Evolutionary conservation across 1,140 invertebrate species (phyloP).

Genomic region (Heliconius nattereri): DNA sequence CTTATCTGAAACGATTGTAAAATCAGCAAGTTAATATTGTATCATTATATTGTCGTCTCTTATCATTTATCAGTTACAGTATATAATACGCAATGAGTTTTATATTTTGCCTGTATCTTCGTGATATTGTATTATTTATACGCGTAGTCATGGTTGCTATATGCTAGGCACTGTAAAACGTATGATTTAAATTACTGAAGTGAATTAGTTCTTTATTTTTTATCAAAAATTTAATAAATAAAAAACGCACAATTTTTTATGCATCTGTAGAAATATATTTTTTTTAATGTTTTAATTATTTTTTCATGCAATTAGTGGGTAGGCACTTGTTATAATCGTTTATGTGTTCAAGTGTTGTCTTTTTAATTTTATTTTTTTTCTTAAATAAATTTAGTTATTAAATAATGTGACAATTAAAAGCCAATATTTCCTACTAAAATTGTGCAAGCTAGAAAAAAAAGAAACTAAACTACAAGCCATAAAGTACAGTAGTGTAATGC

Average conservation of each 20-base stretch:
- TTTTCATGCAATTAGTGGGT: too few species aligned
- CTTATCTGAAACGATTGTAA: slow-evolving; percentile 86
- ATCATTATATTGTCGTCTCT: slow-evolving; percentile 36
- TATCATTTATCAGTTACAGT: not conserved
- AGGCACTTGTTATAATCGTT: too few species aligned
- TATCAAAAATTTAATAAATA: too few species aligned
- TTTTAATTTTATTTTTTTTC: too few species aligned
- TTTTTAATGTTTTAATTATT: too few species aligned
- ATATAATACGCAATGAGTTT: not conserved
- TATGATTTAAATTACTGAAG: too few species aligned
- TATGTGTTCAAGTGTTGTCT: too few species aligned
- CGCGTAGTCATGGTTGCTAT: not conserved
- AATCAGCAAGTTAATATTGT: slow-evolving; percentile 40
- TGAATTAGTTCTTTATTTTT: too few species aligned
- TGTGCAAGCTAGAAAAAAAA: not conserved
- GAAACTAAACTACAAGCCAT: slow-evolving; percentile 38
- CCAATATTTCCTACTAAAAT: not conserved
- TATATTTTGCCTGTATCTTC: not conserved
- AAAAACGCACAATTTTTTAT: too few species aligned
- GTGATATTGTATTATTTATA: not conserved
- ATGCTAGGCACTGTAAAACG: not conserved
- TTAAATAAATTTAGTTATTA: too few species aligned
- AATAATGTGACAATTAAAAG: too few species aligned
- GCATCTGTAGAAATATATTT: too few species aligned
- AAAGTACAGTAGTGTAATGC: slow-evolving; percentile 45